phyloP scores from a whole-genome alignment of 2,888 invertebrate genomes.

The Iselma pallidipennis region DNA sequence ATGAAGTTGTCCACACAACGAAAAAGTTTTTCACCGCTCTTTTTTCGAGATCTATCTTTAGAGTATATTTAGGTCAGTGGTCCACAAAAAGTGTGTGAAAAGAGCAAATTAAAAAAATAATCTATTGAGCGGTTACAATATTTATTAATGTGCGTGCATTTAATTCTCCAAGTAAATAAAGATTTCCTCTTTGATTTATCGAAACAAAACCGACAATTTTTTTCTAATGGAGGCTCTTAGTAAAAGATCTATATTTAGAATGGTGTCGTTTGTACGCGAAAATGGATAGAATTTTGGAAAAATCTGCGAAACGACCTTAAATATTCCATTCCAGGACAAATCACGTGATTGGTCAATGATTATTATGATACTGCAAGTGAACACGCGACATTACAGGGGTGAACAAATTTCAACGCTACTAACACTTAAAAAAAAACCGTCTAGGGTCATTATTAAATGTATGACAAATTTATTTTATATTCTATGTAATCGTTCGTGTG shows the following conservation, averaged over 20 bases:
- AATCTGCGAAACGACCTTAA: constrained; percentile 25
- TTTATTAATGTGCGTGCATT: not conserved
- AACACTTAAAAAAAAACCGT: not conserved
- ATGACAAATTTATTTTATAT: not conserved
- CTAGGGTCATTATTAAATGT: too few relatives aligned
- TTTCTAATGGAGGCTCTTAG: too few relatives aligned
- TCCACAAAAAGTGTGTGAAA: constrained; percentile 32
- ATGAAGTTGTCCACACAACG: constrained; percentile 6
- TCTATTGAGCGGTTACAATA: not conserved
- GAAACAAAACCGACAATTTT: not conserved
- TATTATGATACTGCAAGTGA: constrained; percentile 44
- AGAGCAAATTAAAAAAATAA: not conserved
- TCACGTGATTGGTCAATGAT: constrained; percentile 50
- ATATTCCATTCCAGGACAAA: constrained; percentile 36
- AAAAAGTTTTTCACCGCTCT: not conserved
- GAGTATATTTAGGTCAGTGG: constrained; percentile 39
- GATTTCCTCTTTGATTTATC: not conserved
- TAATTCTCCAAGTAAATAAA: not conserved
- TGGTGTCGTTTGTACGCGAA: too few relatives aligned
- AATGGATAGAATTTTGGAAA: not conserved
- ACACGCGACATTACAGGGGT: constrained; percentile 46
- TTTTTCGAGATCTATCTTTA: constrained; percentile 29
- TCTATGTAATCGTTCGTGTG: not conserved
- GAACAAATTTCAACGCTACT: constrained; percentile 27
- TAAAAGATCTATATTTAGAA: too few relatives aligned